phyloP scores from a whole-genome alignment of 1,140 invertebrate species.

The Melanaphis sacchari region DNA sequence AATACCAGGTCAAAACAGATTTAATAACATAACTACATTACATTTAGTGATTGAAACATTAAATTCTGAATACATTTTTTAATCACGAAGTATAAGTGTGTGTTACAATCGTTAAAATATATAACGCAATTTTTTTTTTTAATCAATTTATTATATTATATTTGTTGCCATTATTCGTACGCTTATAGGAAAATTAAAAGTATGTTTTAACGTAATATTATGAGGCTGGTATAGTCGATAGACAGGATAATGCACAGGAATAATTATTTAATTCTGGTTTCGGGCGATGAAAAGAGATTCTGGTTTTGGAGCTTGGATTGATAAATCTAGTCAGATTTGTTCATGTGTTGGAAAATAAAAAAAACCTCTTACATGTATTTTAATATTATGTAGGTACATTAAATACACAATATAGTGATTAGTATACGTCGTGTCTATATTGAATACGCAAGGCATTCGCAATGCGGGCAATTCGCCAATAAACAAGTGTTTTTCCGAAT shows the following conservation, averaged over 20 bases:
- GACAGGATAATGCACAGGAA: constrained; percentile 3
- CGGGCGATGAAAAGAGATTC: neutral
- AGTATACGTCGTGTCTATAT: neutral
- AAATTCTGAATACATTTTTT: neutral
- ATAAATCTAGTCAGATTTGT: neutral
- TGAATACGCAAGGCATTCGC: neutral
- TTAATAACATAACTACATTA: neutral
- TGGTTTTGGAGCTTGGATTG: neutral
- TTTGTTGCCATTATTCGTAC: neutral
- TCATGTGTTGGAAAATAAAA: neutral
- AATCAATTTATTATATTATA: neutral
- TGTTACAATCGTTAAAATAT: neutral
- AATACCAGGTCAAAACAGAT: neutral
- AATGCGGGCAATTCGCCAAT: neutral
- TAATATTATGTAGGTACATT: neutral
- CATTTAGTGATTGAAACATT: neutral
- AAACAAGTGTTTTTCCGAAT: neutral
- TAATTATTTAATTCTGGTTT: constrained; percentile 2
- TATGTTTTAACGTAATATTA: neutral
- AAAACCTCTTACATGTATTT: neutral
- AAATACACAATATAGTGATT: neutral
- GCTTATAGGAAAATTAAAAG: neutral
- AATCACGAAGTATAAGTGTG: neutral
- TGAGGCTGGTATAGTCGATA: no score
- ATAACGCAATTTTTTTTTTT: neutral